Conservation (phyloP, 2,888 invertebrate genomes). For the Chouioia cunea region DNA sequence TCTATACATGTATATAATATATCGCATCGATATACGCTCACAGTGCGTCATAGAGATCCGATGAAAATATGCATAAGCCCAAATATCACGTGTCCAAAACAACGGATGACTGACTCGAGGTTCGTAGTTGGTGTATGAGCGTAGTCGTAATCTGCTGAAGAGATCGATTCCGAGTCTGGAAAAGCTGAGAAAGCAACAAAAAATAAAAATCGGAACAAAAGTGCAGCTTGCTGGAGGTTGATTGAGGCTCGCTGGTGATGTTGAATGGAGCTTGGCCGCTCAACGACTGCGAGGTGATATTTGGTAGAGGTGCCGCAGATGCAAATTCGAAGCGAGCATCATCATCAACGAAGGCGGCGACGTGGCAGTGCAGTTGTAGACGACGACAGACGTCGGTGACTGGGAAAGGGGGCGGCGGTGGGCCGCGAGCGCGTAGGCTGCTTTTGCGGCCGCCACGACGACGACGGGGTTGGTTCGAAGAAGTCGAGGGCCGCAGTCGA, state of each 20-base stretch:
- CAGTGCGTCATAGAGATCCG: no score
- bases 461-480: slow-evolving; percentile 59
- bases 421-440: slow-evolving; percentile 6
- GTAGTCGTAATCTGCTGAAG: no score
- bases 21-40: no score
- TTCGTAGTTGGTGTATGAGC: no score
- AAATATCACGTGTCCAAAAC: no score
- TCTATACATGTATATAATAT: no score
- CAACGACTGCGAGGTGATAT: slow-evolving; percentile 39
- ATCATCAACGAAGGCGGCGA: slow-evolving; percentile 17
- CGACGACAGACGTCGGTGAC: background rate
- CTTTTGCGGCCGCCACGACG: slow-evolving; percentile 52
- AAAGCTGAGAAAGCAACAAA: no score
- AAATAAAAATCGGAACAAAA: no score
- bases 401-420: background rate
- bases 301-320: slow-evolving; percentile 13
- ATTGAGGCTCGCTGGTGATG: slow-evolving; percentile 34
- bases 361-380: background rate
- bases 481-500: slow-evolving; percentile 53
- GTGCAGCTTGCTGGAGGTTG: background rate
- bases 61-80: no score
- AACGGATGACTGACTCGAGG: no score
- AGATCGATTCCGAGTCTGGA: no score
- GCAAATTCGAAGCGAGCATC: background rate
- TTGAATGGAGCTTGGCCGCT: slow-evolving; percentile 43